A percentile compares a stretch with the other conserved stretches of the same genome.
Evolutionary conservation across 2,797 vertebrate species (phyloP).

Genomic region (Hoplostethus atlanticus): DNA sequence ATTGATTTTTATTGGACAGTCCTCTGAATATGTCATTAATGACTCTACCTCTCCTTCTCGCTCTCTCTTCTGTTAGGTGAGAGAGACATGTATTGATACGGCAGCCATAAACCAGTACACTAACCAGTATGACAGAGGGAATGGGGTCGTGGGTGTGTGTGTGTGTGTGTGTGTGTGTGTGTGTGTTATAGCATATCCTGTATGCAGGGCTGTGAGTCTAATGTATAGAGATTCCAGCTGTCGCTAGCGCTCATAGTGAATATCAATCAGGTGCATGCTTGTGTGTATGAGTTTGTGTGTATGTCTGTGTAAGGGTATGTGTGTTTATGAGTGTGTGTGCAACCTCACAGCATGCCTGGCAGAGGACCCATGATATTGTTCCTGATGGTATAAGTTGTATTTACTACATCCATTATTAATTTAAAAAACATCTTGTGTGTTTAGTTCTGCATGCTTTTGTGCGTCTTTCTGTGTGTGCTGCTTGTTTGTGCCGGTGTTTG

Average conservation of each 20-base stretch:
- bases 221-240: conserved; percentile 66
- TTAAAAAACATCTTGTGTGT: background rate
- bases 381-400: conserved; percentile 7
- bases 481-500: background rate
- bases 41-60: background rate
- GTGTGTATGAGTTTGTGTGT: conserved; percentile 8
- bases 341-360: conserved; percentile 11
- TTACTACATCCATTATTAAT: background rate
- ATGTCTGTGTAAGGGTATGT: conserved; percentile 10
- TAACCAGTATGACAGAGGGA: conserved; percentile 46
- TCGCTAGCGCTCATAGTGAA: conserved; percentile 53
- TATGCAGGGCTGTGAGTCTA: conserved; percentile 61
- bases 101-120: conserved; percentile 19
- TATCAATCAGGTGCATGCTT: conserved; percentile 58
- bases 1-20: too few species aligned
- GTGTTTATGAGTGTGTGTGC: background rate
- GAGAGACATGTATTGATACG: conserved; percentile 6
- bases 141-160: conserved; percentile 37
- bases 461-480: too few species aligned
- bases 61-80: conserved; percentile 1
- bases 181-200: conserved; percentile 19
- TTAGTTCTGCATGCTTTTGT: too few species aligned
- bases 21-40: too few species aligned
- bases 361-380: background rate
- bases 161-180: conserved; percentile 4